A percentile compares a stretch with the other conserved stretches of the same genome.
Conservation (phyloP, 1,140 invertebrate species). For the Procambarus virginalis region DNA sequence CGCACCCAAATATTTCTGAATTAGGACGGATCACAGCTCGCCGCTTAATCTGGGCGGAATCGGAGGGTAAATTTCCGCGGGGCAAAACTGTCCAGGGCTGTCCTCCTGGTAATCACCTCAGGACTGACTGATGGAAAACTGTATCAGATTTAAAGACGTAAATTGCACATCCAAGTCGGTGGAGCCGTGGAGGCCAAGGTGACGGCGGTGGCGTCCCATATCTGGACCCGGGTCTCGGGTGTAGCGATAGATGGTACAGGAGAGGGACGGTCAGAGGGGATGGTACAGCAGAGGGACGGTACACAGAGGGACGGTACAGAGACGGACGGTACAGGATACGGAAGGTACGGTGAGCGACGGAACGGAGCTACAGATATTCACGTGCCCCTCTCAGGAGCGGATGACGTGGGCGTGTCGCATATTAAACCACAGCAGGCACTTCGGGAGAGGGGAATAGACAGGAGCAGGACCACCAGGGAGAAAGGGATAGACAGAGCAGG, state of each 20-base stretch:
- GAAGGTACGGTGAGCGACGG: no score
- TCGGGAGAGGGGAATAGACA: no score
- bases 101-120: background rate
- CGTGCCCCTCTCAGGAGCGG: background rate
- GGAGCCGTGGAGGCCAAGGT: background rate
- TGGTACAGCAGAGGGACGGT: no score
- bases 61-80: background rate
- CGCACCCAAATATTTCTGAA: background rate
- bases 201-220: background rate
- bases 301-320: no score
- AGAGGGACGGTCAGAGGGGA: background rate
- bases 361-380: no score
- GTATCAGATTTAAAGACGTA: conserved; percentile 3
- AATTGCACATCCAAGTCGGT: background rate
- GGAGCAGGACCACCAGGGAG: background rate
- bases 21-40: background rate
- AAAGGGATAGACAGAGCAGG: no score
- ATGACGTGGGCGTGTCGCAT: background rate
- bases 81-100: background rate
- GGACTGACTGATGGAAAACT: conserved; percentile 8
- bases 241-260: background rate
- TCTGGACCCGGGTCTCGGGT: background rate
- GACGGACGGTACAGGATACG: no score
- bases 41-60: background rate
- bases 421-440: background rate